Conservation (phyloP, 2,113 vertebrate genomes). For the Festucalex cinctus region DNA sequence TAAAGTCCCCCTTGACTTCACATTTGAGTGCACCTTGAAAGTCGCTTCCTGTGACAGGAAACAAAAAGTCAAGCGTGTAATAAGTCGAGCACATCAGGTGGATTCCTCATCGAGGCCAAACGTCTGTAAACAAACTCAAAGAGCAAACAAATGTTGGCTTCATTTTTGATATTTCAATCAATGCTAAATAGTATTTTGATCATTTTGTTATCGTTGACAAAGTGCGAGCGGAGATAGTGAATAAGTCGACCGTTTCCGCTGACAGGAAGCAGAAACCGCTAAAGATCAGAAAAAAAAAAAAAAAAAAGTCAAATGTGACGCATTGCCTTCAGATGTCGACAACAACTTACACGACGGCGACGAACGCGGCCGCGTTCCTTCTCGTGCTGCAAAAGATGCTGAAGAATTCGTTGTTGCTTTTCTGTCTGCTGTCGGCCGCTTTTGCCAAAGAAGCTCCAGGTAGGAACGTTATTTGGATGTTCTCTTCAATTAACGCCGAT, state of each 20-base stretch:
- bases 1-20: not conserved
- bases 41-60: constrained; percentile 42
- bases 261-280: constrained; percentile 32
- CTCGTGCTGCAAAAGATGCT: constrained; percentile 12
- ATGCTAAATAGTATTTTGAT: not conserved
- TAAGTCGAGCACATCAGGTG: not conserved
- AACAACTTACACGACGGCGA: no score
- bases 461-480: constrained; percentile 30
- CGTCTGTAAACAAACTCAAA: not conserved
- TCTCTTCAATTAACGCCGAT: no score
- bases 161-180: not conserved
- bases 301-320: not conserved
- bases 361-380: constrained; percentile 4
- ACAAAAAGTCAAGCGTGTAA: constrained; percentile 23
- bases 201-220: not conserved
- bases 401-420: constrained; percentile 23
- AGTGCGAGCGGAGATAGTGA: not conserved
- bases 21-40: not conserved
- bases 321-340: not conserved
- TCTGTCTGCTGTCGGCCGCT: constrained; percentile 26
- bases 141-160: not conserved
- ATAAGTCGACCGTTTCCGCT: constrained; percentile 8
- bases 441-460: constrained; percentile 31
- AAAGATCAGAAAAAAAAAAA: not conserved
- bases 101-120: not conserved